These are phyloP conservation scores for Cinclus mexicanus DNA, from an alignment of 2,113 vertebrate genomes.

Conservation along the genomic window DNA sequence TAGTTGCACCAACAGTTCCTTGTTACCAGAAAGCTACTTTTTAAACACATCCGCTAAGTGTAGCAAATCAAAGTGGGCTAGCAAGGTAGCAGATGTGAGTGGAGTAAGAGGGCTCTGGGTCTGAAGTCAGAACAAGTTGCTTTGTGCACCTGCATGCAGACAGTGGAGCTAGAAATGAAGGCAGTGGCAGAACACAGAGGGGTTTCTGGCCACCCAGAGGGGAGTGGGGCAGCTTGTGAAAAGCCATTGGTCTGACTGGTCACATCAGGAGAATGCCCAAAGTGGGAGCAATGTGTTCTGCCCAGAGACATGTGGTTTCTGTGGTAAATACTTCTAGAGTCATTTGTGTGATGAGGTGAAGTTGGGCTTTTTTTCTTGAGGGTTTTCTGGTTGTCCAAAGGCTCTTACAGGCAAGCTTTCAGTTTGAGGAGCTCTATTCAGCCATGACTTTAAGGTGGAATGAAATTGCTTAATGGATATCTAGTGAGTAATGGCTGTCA, in stretches of 20 bases:
- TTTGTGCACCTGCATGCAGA: neutral
- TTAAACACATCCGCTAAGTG: neutral
- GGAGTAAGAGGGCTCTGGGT: neutral
- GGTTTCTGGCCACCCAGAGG: neutral
- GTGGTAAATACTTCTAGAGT: neutral
- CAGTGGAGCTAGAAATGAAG: neutral
- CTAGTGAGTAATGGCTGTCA: neutral
- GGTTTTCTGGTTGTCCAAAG: neutral
- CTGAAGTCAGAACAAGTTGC: neutral
- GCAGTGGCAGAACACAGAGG: neutral
- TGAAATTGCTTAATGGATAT: neutral
- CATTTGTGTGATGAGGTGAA: neutral
- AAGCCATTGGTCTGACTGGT: neutral
- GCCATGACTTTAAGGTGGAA: neutral
- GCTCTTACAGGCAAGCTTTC: neutral
- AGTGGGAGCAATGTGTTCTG: neutral
- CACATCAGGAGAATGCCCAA: neutral
- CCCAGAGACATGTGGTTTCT: neutral
- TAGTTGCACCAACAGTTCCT: neutral
- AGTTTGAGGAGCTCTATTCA: neutral
- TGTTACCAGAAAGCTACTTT: neutral
- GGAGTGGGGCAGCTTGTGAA: neutral
- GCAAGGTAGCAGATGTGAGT: accelerated
- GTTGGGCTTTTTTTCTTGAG: neutral
- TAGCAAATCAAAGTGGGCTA: neutral